Base-by-base conservation (phyloP, 2,888 invertebrate genomes). In the Itoplectis maculator region DNA sequence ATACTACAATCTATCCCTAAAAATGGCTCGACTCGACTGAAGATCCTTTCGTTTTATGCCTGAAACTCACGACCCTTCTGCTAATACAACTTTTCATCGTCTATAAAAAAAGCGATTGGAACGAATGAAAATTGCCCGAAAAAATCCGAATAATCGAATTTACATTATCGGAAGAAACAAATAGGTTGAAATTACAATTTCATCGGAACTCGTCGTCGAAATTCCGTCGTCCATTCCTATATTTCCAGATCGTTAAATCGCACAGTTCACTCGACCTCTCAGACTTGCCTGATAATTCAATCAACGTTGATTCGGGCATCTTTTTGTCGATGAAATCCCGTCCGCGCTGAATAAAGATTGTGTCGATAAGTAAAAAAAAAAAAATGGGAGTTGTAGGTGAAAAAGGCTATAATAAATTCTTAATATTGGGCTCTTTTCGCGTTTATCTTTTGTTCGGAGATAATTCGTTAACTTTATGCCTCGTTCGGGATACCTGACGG, bases 231-330 rank as follows among this genome's bases (percentile, higher is more conserved):
- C 49, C 5, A 51, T 51, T 18, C 2, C n/a, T 51, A 15, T 51
- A 51, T 42, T 29, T 29, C 5, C 5, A 29, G 29, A 29, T 29
- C 29, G 29, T 5, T 29, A 2, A 29, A 29, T 5, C 29, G 29
- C 2, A 29, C n/a, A 45, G n/a, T 13, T 45, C 45, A 45, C 4
- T 45, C n/a, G n/a, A 11, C n/a, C 45, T 45, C 13, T 45, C 2
- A 45, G 4, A 45, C 45, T 45, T 45, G 18, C 15, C 20, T 15
- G 18, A 18, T 51, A 81, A 81, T 61, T 37, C 73, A 45, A 61
- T 49, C 40, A 29, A 20, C n/a, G 40, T 11, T 18, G 6, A 42
- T 54, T 47, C 13, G 42, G 20, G n/a, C 7, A 66, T 29, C 37
- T 75, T 15, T 8, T 35, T n/a, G 49, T 40, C 2, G n/a, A 35